These are phyloP conservation scores for Apostichopus parvimensis DNA, from an alignment of 35 echinoderm and acorn worm genomes.

Conservation along the genomic window DNA sequence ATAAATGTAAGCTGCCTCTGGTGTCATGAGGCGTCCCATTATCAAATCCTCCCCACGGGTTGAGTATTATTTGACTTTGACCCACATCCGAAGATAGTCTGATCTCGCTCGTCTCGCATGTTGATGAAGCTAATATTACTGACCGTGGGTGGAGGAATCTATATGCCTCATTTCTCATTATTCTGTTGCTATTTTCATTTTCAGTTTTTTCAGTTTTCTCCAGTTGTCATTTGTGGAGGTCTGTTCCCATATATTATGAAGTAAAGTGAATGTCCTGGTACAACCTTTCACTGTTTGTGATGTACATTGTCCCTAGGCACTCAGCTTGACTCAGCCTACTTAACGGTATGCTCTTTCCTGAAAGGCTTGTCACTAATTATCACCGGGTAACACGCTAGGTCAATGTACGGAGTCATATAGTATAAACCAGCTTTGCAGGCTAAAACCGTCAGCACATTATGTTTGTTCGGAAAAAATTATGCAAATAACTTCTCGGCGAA, in stretches of 20 bases:
- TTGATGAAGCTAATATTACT: background rate
- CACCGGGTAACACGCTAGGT: no score
- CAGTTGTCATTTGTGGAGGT: background rate
- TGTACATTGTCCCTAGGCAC: background rate
- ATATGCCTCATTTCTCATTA: background rate
- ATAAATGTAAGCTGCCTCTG: no score
- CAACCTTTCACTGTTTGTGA: background rate
- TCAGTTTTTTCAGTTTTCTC: background rate
- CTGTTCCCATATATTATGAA: background rate
- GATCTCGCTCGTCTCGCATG: background rate
- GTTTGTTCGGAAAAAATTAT: background rate
- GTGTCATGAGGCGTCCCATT: no score
- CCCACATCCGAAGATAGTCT: no score
- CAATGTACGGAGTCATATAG: no score
- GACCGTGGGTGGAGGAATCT: background rate
- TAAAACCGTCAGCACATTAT: background rate
- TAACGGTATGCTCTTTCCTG: no score
- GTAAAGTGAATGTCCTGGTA: background rate
- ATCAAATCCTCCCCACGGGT: no score
- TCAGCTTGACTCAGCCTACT: background rate
- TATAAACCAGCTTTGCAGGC: background rate
- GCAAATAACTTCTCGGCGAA: background rate
- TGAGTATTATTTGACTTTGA: no score
- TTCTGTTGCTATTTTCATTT: background rate
- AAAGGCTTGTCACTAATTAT: no score